phyloP scores from a whole-genome alignment of 2,113 vertebrate species.

The Ochotona curzoniae region DNA sequence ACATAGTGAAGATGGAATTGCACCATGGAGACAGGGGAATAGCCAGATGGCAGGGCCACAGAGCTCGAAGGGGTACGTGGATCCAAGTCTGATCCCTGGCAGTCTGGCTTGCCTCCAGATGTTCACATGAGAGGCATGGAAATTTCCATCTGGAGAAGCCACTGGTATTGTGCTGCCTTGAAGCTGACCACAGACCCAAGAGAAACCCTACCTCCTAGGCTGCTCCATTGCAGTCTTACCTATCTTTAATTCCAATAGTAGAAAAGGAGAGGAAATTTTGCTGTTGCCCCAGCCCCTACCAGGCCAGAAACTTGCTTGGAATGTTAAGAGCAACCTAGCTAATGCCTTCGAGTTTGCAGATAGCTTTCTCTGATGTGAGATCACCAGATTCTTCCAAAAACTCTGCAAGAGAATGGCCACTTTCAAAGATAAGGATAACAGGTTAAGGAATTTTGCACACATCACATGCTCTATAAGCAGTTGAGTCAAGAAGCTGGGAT shows the following conservation, averaged over 20 bases:
- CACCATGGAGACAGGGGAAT: not conserved
- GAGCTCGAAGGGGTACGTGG: not conserved
- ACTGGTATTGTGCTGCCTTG: not conserved
- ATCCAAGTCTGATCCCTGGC: not conserved
- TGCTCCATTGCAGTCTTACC: not conserved
- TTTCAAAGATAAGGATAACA: conserved; percentile 25
- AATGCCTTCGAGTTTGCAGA: not conserved
- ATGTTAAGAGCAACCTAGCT: not conserved
- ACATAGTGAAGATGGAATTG: not conserved
- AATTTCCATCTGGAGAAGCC: not conserved
- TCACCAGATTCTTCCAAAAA: conserved; percentile 16
- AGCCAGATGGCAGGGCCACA: not conserved
- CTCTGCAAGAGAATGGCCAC: not conserved
- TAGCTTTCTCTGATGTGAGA: not conserved
- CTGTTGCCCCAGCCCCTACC: conserved; percentile 35
- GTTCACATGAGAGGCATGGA: not conserved
- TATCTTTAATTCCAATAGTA: conserved; percentile 30
- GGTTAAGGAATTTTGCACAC: not conserved
- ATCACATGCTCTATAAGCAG: not conserved
- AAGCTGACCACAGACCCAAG: not conserved
- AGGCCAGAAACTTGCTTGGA: conserved; percentile 32
- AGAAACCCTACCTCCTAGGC: not conserved
- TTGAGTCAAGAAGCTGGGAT: not conserved
- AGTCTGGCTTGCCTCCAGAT: not conserved
- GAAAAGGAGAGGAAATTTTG: not conserved